phyloP scores from a whole-genome alignment of 2,888 invertebrate genomes.

The Ophioninae sp. region DNA sequence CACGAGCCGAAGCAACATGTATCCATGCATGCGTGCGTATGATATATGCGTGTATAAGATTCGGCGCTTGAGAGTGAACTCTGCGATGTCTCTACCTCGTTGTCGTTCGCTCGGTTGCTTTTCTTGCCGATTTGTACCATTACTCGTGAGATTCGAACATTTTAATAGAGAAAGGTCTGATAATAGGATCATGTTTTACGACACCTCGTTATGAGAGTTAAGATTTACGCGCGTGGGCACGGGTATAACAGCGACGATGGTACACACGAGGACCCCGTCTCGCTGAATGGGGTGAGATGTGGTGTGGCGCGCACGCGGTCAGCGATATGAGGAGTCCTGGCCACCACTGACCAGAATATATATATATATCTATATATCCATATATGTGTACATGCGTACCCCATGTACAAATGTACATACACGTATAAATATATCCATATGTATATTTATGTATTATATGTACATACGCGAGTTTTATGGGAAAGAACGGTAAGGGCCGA shows the following conservation, averaged over 20 bases:
- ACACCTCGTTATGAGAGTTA: constrained; percentile 78
- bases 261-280: constrained; percentile 46
- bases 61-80: constrained; percentile 26
- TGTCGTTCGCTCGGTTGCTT: constrained; percentile 45
- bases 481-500: constrained; percentile 70
- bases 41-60: constrained; percentile 22
- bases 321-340: constrained; percentile 67
- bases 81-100: constrained; percentile 54
- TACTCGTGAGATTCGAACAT: constrained; percentile 66
- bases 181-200: constrained; percentile 80
- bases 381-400: too few relatives aligned
- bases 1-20: constrained; percentile 46
- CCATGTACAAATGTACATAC: constrained; percentile 17
- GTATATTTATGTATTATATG: constrained; percentile 42
- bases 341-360: constrained; percentile 28
- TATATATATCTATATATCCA: neutral
- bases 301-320: constrained; percentile 51
- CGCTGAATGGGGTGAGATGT: constrained; percentile 60
- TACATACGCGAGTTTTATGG: constrained; percentile 71
- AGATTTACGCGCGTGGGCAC: constrained; percentile 75
- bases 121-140: constrained; percentile 64
- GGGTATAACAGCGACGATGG: constrained; percentile 61
- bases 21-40: constrained; percentile 18
- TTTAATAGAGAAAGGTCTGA: constrained; percentile 72
- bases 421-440: constrained; percentile 39